A percentile compares a stretch with the other conserved stretches of the same genome.
These are phyloP conservation scores for Cynocephalus volans DNA, from an alignment of 2,113 vertebrate species.

Conservation along the genomic window DNA sequence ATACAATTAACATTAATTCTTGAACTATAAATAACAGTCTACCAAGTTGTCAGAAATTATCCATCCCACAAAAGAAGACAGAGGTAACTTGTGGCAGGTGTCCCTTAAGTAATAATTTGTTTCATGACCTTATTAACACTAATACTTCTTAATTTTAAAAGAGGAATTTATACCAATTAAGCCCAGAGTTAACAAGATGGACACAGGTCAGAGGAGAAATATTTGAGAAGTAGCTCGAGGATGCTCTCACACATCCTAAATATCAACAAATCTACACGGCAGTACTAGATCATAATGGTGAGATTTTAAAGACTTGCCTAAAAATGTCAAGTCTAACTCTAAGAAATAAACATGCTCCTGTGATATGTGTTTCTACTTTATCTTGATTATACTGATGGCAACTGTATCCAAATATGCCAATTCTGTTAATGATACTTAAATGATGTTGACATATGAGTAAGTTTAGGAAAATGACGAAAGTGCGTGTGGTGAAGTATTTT, in stretches of 20 bases:
- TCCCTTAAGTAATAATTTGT: background rate
- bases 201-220: background rate
- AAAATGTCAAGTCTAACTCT: background rate
- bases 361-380: background rate
- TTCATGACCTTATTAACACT: background rate
- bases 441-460: background rate
- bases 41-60: background rate
- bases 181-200: background rate
- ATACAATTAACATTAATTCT: background rate
- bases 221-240: background rate
- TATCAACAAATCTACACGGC: background rate
- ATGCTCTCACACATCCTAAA: background rate
- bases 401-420: background rate
- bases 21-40: background rate
- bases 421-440: background rate
- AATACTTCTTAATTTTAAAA: constrained; percentile 17
- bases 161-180: background rate
- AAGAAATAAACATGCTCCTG: background rate
- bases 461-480: background rate
- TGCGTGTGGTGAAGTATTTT: background rate
- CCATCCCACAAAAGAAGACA: background rate
- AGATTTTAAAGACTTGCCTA: background rate
- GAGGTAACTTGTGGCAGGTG: background rate
- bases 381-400: background rate
- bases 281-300: background rate